Evolutionary conservation across 2,113 vertebrate genomes (phyloP).

Genomic region (Poeciliopsis turrubarensis): DNA sequence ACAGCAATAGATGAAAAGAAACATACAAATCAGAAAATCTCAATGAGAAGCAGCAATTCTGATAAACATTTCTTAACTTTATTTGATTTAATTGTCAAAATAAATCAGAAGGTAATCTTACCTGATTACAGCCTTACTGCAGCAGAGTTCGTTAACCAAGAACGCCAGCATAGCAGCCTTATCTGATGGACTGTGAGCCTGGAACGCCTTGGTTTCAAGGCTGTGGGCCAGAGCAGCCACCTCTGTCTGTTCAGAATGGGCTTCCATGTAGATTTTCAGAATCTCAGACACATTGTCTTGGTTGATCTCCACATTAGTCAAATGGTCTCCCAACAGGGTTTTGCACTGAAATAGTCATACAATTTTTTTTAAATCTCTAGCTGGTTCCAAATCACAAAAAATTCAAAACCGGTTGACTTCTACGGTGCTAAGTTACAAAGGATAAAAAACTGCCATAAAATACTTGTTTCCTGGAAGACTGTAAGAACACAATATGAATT

Average conservation of each 20-base stretch:
- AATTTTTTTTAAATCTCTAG: not conserved
- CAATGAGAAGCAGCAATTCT: not conserved
- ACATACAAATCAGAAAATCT: not conserved
- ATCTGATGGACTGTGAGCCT: conserved; percentile 90
- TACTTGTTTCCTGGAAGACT: too few species aligned
- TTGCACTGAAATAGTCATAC: conserved; percentile 77
- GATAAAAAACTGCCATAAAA: not conserved
- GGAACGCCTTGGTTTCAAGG: conserved; percentile 92
- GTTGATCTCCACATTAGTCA: conserved; percentile 90
- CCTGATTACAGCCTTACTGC: conserved; percentile 94
- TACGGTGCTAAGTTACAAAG: too few species aligned
- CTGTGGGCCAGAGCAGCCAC: conserved; percentile 84
- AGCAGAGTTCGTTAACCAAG: conserved; percentile 92
- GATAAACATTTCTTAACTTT: not conserved
- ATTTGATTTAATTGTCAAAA: not conserved
- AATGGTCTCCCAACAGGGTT: conserved; percentile 90
- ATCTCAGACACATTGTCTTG: conserved; percentile 94
- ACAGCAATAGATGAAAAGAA: not conserved
- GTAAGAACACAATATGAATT: not conserved
- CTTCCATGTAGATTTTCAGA: conserved; percentile 94
- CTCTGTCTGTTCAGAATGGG: conserved; percentile 87
- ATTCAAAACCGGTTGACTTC: not conserved
- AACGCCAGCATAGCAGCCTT: conserved; percentile 91
- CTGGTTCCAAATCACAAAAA: not conserved
- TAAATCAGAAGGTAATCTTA: conserved; percentile 52